Conservation (phyloP, 2,888 invertebrate species). For the Malachius bipustulatus region DNA sequence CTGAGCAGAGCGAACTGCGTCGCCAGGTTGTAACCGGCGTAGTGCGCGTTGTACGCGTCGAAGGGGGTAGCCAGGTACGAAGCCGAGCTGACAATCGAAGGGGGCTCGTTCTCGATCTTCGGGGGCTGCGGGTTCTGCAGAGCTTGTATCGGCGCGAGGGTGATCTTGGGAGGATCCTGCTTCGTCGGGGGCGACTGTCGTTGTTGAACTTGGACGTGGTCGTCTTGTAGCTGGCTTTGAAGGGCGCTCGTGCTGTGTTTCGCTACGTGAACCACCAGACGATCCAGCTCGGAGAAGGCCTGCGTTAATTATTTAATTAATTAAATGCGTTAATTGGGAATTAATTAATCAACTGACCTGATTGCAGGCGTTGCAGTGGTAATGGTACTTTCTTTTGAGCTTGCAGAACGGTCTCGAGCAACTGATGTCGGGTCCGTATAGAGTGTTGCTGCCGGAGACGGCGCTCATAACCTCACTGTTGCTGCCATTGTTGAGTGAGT, state of each 20-base stretch:
- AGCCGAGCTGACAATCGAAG: conserved; percentile 18
- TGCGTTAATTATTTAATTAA: conserved; percentile 19
- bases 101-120: conserved; percentile 12
- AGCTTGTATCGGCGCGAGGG: conserved; percentile 34
- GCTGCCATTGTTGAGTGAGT: too few species aligned
- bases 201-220: conserved; percentile 30
- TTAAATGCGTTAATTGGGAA: conserved; percentile 3
- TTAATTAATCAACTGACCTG: conserved; percentile 37
- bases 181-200: conserved; percentile 28
- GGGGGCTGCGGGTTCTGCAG: conserved; percentile 28
- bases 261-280: conserved; percentile 55
- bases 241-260: conserved; percentile 55
- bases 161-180: conserved; percentile 32
- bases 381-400: conserved; percentile 63
- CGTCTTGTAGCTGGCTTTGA: conserved; percentile 35
- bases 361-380: conserved; percentile 69
- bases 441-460: conserved; percentile 36
- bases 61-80: conserved; percentile 33
- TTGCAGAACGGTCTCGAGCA: conserved; percentile 73
- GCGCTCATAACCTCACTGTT: background rate
- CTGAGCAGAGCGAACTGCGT: conserved; percentile 36
- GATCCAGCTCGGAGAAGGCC: conserved; percentile 61
- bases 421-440: conserved; percentile 51
- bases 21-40: conserved; percentile 34
- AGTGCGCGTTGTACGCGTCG: conserved; percentile 35